Conservation (phyloP, 2,113 vertebrate species). For the Myodes glareolus region DNA sequence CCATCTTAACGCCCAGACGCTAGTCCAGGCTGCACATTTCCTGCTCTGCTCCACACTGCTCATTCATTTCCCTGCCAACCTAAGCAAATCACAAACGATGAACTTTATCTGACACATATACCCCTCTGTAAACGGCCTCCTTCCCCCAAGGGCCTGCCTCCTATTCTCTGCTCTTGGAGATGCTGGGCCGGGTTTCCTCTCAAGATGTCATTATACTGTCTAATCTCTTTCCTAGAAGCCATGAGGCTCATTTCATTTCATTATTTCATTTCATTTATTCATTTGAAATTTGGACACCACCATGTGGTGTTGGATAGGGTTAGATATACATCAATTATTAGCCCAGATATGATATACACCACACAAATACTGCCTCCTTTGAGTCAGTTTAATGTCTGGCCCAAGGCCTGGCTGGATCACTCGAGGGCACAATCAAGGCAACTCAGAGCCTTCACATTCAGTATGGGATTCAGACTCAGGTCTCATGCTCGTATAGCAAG, state of each 20-base stretch:
- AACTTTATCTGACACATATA: background rate
- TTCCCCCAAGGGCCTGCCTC: background rate
- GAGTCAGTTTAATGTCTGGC: background rate
- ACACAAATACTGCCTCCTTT: background rate
- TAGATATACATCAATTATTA: background rate
- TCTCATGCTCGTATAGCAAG: background rate
- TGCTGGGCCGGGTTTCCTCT: background rate
- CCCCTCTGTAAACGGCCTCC: background rate
- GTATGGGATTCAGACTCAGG: background rate
- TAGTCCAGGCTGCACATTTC: background rate
- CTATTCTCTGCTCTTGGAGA: background rate
- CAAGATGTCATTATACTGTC: background rate
- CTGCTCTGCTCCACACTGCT: background rate
- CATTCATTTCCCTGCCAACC: background rate
- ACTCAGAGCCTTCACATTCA: background rate
- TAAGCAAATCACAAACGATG: background rate
- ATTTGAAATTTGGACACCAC: background rate
- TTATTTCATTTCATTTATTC: conserved; percentile 11
- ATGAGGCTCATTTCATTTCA: background rate
- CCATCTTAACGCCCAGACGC: background rate
- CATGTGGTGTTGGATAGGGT: background rate
- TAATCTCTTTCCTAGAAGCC: background rate
- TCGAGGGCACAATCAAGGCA: background rate
- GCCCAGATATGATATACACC: background rate
- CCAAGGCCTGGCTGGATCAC: background rate